phyloP scores from a whole-genome alignment of 2,888 invertebrate genomes.

The Apamea anceps region DNA sequence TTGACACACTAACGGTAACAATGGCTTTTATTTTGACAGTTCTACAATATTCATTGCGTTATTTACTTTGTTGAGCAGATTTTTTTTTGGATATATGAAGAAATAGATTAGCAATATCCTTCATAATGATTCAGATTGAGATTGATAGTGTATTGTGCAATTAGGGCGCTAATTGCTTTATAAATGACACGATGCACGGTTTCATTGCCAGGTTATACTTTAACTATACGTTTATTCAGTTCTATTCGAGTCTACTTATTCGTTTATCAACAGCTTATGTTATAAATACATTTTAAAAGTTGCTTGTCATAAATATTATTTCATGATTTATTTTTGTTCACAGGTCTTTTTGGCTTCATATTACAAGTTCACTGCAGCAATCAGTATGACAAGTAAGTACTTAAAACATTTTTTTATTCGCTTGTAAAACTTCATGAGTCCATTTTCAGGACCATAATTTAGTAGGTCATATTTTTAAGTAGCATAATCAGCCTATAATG shows the following conservation, averaged over 20 bases:
- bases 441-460: not conserved
- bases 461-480: not conserved
- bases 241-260: too few relatives aligned
- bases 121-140: too few relatives aligned
- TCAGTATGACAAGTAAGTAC: slow-evolving; percentile 83
- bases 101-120: too few relatives aligned
- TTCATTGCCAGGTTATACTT: not conserved
- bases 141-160: too few relatives aligned
- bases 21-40: too few relatives aligned
- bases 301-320: not conserved
- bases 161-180: not conserved
- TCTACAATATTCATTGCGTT: too few relatives aligned
- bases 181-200: not conserved
- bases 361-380: slow-evolving; percentile 73
- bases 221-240: not conserved
- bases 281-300: not conserved
- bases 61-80: too few relatives aligned
- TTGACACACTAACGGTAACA: too few relatives aligned
- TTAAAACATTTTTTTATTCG: not conserved
- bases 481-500: not conserved
- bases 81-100: too few relatives aligned
- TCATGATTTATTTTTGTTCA: slow-evolving; percentile 57
- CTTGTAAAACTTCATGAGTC: not conserved
- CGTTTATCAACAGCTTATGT: not conserved
- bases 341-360: slow-evolving; percentile 76